Conservation (phyloP, 2,113 vertebrate genomes). For the Dascyllus trimaculatus region DNA sequence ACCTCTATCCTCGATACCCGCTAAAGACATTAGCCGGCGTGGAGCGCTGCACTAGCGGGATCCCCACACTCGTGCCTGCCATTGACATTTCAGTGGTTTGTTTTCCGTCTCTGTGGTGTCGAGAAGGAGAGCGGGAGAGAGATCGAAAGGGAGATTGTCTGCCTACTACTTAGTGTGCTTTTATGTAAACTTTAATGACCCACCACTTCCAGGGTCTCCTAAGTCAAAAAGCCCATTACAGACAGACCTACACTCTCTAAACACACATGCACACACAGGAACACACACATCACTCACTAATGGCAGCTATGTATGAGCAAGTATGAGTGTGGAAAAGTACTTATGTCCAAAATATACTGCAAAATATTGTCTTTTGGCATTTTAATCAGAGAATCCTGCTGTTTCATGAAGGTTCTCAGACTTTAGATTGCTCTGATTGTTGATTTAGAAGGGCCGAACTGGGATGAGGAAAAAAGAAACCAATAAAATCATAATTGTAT, state of each 20-base stretch:
- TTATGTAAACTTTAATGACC: constrained; percentile 79
- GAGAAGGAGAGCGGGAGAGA: constrained; percentile 36
- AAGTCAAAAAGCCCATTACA: constrained; percentile 72
- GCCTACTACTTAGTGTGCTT: constrained; percentile 65
- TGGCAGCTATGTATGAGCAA: constrained; percentile 52
- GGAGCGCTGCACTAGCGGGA: constrained; percentile 61
- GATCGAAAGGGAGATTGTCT: constrained; percentile 50
- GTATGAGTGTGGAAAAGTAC: constrained; percentile 64
- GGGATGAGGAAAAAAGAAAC: constrained; percentile 43
- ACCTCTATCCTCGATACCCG: constrained; percentile 71
- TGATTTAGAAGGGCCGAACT: constrained; percentile 56
- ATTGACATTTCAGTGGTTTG: constrained; percentile 73
- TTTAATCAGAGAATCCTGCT: constrained; percentile 52
- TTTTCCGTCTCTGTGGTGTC: constrained; percentile 67
- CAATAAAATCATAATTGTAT: constrained; percentile 72
- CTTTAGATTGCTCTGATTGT: constrained; percentile 44
- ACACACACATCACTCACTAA: constrained; percentile 59
- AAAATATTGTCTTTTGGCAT: constrained; percentile 60
- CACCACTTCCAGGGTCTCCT: constrained; percentile 69
- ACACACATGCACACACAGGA: constrained; percentile 33
- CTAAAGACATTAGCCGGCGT: constrained; percentile 79
- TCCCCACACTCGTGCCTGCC: constrained; percentile 66
- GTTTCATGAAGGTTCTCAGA: constrained; percentile 43
- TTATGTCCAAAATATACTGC: constrained; percentile 54
- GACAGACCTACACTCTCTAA: constrained; percentile 33